These are phyloP conservation scores for Troglohyphantes excavatus DNA, from an alignment of 2,888 invertebrate genomes.

Conservation along the genomic window DNA sequence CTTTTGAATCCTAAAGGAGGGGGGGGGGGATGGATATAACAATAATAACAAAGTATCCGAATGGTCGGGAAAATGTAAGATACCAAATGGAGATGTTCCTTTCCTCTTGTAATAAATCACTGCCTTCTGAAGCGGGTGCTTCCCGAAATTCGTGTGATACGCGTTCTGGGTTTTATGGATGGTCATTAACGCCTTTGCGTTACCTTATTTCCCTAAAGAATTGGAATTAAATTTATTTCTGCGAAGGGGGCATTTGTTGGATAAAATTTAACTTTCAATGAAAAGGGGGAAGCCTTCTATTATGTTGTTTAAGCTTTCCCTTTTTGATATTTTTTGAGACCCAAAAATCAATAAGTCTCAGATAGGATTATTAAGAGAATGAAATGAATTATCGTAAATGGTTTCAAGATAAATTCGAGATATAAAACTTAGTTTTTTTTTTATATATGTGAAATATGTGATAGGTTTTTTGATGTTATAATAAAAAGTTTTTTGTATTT, in stretches of 20 bases:
- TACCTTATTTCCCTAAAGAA: constrained; percentile 44
- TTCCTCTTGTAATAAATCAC: constrained; percentile 55
- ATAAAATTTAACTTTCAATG: constrained; percentile 37
- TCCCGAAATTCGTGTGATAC: constrained; percentile 32
- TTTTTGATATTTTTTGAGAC: background rate
- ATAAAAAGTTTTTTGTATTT: background rate
- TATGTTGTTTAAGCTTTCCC: constrained; percentile 3
- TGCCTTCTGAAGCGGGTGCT: constrained; percentile 18
- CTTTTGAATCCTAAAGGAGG: background rate
- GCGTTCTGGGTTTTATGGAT: constrained; percentile 51
- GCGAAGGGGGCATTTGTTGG: background rate
- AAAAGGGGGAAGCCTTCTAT: constrained; percentile 7
- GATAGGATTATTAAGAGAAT: background rate
- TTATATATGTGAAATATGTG: background rate
- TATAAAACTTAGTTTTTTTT: background rate
- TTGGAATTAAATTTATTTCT: constrained; percentile 64
- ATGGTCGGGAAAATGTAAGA: constrained; percentile 46
- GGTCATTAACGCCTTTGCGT: constrained; percentile 56
- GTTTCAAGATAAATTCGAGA: background rate
- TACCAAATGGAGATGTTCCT: constrained; percentile 36
- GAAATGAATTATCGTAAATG: constrained; percentile 4
- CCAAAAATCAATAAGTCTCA: background rate
- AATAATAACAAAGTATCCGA: constrained; percentile 62
- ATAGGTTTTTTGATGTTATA: background rate
- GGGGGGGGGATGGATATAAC: constrained; percentile 27